Conservation (phyloP, 2,888 invertebrate species). For the Eugnorisma glareosa region DNA sequence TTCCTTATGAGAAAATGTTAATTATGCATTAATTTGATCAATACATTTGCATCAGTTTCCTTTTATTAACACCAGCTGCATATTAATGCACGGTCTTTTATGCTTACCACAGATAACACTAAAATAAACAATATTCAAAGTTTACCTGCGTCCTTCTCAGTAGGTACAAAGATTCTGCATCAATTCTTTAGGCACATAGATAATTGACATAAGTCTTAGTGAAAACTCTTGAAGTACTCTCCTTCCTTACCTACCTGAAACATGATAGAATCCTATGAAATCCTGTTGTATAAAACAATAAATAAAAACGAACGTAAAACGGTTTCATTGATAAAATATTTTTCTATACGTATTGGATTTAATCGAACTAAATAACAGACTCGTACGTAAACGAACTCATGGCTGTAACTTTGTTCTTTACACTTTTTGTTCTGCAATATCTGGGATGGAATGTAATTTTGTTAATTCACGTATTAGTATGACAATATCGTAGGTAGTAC, state of each 20-base stretch:
- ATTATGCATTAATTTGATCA: background rate
- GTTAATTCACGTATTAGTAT: constrained; percentile 83
- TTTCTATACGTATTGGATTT: constrained; percentile 85
- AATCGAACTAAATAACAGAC: constrained; percentile 73
- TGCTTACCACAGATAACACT: background rate
- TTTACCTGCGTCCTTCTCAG: background rate
- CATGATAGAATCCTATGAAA: constrained; percentile 70
- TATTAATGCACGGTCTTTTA: background rate
- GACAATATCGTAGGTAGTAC: constrained; percentile 87
- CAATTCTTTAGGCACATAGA: background rate
- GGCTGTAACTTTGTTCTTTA: constrained; percentile 78
- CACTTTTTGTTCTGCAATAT: constrained; percentile 81
- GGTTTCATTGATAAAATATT: constrained; percentile 82
- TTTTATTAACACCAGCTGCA: constrained; percentile 5
- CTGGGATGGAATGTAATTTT: constrained; percentile 84
- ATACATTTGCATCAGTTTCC: constrained; percentile 15
- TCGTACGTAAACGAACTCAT: constrained; percentile 74
- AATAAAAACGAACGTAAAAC: constrained; percentile 69
- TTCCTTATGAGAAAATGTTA: constrained; percentile 25
- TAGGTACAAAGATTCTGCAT: background rate
- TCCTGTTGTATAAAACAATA: constrained; percentile 69
- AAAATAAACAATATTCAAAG: background rate
- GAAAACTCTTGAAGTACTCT: background rate
- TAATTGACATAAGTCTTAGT: background rate
- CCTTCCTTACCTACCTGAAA: constrained; percentile 24